These are phyloP conservation scores for Melitaea athalia DNA, from an alignment of 2,888 invertebrate species.

Conservation along the genomic window DNA sequence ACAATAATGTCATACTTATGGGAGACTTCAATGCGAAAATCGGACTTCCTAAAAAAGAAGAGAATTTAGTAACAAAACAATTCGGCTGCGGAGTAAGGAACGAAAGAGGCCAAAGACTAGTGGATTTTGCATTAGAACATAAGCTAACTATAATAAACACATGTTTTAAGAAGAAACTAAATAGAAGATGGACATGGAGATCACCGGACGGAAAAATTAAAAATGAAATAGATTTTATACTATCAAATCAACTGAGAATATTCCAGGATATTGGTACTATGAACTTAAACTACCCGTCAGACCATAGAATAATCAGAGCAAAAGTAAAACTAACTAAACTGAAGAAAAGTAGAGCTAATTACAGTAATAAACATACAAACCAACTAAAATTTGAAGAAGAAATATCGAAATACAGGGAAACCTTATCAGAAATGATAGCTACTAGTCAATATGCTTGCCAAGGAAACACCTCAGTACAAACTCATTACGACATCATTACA, in stretches of 20 bases:
- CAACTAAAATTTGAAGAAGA: conserved; percentile 15
- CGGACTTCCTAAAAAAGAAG: conserved; percentile 19
- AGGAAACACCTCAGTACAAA: conserved; percentile 22
- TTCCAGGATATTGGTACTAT: conserved; percentile 22
- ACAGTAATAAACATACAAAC: conserved; percentile 5
- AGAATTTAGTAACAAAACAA: conserved; percentile 19
- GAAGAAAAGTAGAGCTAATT: conserved; percentile 22
- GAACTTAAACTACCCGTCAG: conserved; percentile 28
- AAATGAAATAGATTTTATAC: conserved; percentile 34
- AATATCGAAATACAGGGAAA: conserved; percentile 12
- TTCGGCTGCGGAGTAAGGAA: conserved; percentile 26
- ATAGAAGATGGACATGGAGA: neutral
- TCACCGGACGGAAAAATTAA: conserved; percentile 20
- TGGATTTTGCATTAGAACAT: neutral
- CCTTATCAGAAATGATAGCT: conserved; percentile 3
- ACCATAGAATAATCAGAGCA: conserved; percentile 27
- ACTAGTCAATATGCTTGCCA: neutral
- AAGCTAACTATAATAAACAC: neutral
- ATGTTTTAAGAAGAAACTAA: neutral
- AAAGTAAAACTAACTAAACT: conserved; percentile 5
- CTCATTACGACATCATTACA: neutral
- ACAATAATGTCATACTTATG: conserved; percentile 5
- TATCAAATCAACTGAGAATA: conserved; percentile 20
- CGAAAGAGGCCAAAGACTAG: no score
- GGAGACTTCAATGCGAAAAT: neutral